Evolutionary conservation across 2,888 invertebrate species (phyloP), one percentile per base, ranked within the genome.

Genomic region (Agriopis aurantiaria): DNA sequence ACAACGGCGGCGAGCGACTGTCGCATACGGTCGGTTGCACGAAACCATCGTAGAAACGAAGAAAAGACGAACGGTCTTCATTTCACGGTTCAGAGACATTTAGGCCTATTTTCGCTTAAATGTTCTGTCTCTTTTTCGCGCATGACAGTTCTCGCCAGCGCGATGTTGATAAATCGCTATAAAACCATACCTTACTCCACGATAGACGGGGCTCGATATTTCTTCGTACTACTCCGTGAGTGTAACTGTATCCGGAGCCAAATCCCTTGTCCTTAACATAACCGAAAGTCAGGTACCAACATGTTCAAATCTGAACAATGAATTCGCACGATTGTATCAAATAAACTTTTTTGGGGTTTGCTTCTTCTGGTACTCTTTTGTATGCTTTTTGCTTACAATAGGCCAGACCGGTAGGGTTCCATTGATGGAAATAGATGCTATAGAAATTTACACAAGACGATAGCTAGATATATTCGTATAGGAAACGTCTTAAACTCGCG

Each of bases 271-370:
- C 8, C 51, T n/a, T 11, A 23, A 55, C 40, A 43, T 62, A 53
- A n/a, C 61, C n/a, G 3, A 56, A 46, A 52, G 46, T 53, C 69
- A 69, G 69, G 69, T 69, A 69, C 48, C 52, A 69, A 61, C 57
- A 57, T 69, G 65, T 52, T 61, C 51, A 41, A 46, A 23, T 40
- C 53, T 17, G 23, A 41, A 69, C 69, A 69, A 69, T 62, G 40
- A 56, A 65, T 46, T 69, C 43, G 40, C 11, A 12, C 23, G 46
- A 23, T 43, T 45, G 56, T 57, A 17, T 45, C 8, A 10, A n/a
- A n/a, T 55, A 51, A 57, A 33, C 52, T 62, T 68, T 68, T 52
- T 59, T 59, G 58, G 43, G 33, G 45, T 43, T 23, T n/a, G n/a
- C 43, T 57, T 43, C 23, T 45, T 66, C 53, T 43, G 33, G 51